A percentile compares a stretch with the other conserved stretches of the same genome.
Conservation (phyloP, 2,113 vertebrate species). For the Hippocampus zosterae region DNA sequence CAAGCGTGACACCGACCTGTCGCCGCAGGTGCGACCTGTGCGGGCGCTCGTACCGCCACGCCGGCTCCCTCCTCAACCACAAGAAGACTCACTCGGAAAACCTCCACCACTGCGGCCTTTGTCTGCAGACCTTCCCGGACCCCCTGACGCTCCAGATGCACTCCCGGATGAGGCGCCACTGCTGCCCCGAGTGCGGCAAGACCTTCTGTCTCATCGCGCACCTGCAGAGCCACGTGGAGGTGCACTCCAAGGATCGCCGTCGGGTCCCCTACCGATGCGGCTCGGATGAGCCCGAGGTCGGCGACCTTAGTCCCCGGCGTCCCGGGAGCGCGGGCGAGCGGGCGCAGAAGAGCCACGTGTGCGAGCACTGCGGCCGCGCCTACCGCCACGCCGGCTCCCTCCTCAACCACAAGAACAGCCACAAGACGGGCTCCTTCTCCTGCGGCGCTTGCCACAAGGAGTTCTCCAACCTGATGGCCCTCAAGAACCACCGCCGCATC, state of each 20-base stretch:
- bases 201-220: constrained; percentile 74
- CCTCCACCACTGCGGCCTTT: constrained; percentile 75
- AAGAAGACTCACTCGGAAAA: constrained; percentile 77
- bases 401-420: constrained; percentile 78
- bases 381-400: constrained; percentile 75
- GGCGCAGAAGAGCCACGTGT: constrained; percentile 69
- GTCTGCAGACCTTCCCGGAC: constrained; percentile 78
- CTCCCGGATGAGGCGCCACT: constrained; percentile 73
- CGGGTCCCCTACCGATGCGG: constrained; percentile 20
- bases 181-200: constrained; percentile 78
- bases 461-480: constrained; percentile 76
- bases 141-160: constrained; percentile 76
- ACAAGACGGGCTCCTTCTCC: constrained; percentile 72
- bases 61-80: constrained; percentile 80
- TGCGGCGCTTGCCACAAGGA: constrained; percentile 75
- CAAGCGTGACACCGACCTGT: neutral
- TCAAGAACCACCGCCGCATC: constrained; percentile 77
- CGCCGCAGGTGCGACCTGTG: constrained; percentile 79
- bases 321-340: constrained; percentile 6
- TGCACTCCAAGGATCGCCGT: constrained; percentile 68
- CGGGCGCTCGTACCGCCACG: constrained; percentile 79
- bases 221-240: constrained; percentile 74
- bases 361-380: constrained; percentile 74
- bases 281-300: neutral
- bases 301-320: constrained; percentile 41